Evolutionary conservation across 2,113 vertebrate species (phyloP).

Genomic region (Cryptomyrus ogoouensis): DNA sequence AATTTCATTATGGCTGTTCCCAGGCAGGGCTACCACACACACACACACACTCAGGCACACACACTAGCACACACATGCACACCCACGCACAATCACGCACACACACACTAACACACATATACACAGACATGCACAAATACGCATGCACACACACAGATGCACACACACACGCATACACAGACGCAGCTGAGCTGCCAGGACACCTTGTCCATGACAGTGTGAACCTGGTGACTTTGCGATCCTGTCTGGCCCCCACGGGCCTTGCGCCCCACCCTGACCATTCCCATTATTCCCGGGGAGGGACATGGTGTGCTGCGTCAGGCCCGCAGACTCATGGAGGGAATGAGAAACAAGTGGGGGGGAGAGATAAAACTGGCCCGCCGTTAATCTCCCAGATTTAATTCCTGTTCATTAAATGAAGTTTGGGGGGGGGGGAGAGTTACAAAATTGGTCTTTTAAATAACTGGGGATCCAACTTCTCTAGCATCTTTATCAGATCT

Average conservation of each 20-base stretch:
- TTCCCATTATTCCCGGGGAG: not conserved
- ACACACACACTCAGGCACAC: not conserved
- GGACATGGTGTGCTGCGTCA: not conserved
- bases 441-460: constrained; percentile 13
- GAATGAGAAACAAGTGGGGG: not conserved
- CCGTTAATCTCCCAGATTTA: constrained; percentile 22
- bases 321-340: not conserved
- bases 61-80: not conserved
- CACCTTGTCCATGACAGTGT: not conserved
- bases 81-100: not conserved
- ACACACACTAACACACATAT: not conserved
- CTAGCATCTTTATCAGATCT: not conserved
- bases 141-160: not conserved
- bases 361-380: not conserved
- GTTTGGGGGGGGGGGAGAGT: constrained; percentile 6
- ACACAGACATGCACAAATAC: not conserved
- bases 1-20: not conserved
- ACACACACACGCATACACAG: not conserved
- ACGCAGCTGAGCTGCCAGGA: not conserved
- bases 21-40: not conserved
- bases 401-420: constrained; percentile 25
- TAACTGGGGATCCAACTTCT: not conserved
- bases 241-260: not conserved
- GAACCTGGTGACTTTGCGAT: not conserved
- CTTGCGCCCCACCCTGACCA: not conserved